Percentiles rank a stretch among this genome's conserved stretches.
Evolutionary conservation across 1,140 invertebrate genomes (phyloP).

Genomic region (Pseudomyrmex cubaensis): DNA sequence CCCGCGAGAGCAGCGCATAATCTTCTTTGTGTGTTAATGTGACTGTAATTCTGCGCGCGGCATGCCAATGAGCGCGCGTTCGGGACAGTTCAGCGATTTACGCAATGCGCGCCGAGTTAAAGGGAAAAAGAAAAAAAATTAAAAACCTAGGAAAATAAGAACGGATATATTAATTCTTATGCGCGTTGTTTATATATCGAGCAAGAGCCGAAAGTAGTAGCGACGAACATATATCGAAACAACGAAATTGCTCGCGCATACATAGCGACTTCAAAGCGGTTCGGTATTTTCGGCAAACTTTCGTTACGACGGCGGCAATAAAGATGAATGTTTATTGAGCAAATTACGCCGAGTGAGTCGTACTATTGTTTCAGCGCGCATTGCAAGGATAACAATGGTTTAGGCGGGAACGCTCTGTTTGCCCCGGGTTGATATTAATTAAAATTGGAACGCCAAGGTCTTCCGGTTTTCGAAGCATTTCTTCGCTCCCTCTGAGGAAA

Average conservation of each 20-base stretch:
- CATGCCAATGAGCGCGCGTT: conserved; percentile 43
- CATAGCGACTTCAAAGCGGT: not conserved
- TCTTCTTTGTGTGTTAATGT: conserved; percentile 59
- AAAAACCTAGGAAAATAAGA: too few relatives aligned
- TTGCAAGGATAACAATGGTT: conserved; percentile 60
- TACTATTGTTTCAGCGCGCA: conserved; percentile 40
- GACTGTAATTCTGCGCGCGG: conserved; percentile 55
- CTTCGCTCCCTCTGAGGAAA: conserved; percentile 50
- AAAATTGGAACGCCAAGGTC: conserved; percentile 56
- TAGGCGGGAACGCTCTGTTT: conserved; percentile 25
- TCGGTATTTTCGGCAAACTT: conserved; percentile 26
- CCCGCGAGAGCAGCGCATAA: conserved; percentile 48
- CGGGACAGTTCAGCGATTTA: conserved; percentile 33
- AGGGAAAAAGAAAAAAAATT: too few relatives aligned
- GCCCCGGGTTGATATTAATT: conserved; percentile 51
- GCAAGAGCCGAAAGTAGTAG: too few relatives aligned
- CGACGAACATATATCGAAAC: too few relatives aligned
- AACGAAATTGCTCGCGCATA: too few relatives aligned
- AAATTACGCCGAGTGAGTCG: conserved; percentile 8
- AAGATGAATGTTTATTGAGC: conserved; percentile 15
- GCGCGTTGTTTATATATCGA: too few relatives aligned
- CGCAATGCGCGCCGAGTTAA: not conserved
- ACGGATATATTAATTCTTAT: too few relatives aligned
- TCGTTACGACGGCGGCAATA: not conserved
- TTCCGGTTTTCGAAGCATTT: conserved; percentile 51